phyloP scores from a whole-genome alignment of 2,113 vertebrate species.

The Pipra filicauda region DNA sequence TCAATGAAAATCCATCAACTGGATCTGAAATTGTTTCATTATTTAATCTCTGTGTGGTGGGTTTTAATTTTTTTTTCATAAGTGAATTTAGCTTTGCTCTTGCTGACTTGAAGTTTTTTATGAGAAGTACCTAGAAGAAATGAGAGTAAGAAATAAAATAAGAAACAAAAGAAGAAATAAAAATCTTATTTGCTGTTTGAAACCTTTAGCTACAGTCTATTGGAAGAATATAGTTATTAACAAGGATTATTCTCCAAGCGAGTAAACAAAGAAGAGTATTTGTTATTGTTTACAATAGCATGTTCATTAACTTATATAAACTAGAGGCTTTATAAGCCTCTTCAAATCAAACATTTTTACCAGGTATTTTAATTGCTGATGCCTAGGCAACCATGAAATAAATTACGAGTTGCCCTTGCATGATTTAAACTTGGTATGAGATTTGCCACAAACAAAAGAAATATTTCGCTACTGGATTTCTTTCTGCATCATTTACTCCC shows the following conservation, averaged over 20 bases:
- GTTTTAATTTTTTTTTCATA: not conserved
- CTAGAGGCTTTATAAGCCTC: not conserved
- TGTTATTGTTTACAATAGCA: not conserved
- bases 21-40: not conserved
- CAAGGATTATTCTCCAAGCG: not conserved
- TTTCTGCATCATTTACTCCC: constrained; percentile 81
- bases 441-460: constrained; percentile 63
- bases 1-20: not conserved
- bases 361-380: constrained; percentile 40
- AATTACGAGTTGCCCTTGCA: constrained; percentile 53
- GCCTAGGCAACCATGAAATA: constrained; percentile 43
- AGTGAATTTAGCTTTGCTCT: not conserved
- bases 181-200: not conserved
- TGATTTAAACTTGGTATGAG: constrained; percentile 51
- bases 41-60: not conserved
- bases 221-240: not conserved
- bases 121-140: not conserved
- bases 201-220: not conserved
- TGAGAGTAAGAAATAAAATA: not conserved
- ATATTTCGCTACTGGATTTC: constrained; percentile 68
- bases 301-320: not conserved
- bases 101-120: not conserved
- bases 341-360: constrained; percentile 27
- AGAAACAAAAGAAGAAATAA: not conserved
- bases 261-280: not conserved